Conservation (phyloP, 2,797 vertebrate species). For the Alfaro cultratus region DNA sequence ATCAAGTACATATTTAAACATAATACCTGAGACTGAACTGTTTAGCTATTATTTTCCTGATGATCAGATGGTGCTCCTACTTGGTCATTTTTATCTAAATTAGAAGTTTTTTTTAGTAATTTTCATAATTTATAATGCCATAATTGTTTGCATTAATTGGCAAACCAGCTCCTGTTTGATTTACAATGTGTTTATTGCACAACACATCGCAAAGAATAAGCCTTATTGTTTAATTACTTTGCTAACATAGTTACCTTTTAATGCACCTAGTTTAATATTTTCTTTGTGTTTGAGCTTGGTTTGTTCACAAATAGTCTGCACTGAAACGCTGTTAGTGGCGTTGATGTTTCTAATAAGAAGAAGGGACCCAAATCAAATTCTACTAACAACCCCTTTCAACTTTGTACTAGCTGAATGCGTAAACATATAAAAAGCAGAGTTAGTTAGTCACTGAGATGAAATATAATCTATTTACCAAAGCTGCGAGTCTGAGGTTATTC, state of each 20-base stretch:
- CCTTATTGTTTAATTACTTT: not conserved
- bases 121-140: not conserved
- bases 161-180: not conserved
- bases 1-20: not conserved
- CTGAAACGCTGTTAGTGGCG: too few relatives aligned
- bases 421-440: not conserved
- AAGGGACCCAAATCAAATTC: not conserved
- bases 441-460: not conserved
- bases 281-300: not conserved
- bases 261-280: not conserved
- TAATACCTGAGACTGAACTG: not conserved
- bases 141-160: not conserved
- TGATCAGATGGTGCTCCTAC: not conserved
- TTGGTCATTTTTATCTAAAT: not conserved
- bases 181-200: not conserved
- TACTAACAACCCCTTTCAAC: not conserved
- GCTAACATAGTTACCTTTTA: not conserved
- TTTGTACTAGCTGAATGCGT: not conserved
- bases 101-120: not conserved
- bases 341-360: not conserved
- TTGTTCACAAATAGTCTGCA: not conserved
- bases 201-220: not conserved
- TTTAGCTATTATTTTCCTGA: not conserved
- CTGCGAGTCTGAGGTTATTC: constrained; percentile 27
- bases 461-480: constrained; percentile 8